Evolutionary conservation across 2,113 vertebrate species (phyloP).

Genomic region (Clarias gariepinus): DNA sequence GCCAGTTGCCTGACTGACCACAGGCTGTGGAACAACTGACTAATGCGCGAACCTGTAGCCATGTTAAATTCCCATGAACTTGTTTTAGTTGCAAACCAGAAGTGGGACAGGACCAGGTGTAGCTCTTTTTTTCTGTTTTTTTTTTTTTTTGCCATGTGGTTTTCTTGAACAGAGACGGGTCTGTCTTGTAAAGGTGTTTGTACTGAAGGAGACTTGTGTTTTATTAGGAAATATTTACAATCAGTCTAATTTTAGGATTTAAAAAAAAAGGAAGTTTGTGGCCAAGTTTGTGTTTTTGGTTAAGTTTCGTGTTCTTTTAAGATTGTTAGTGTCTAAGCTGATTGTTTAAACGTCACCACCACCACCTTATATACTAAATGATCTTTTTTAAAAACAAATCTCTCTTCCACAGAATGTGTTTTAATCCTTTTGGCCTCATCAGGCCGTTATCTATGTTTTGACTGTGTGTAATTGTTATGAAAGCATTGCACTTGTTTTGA

Average conservation of each 20-base stretch:
- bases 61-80: conserved; percentile 12
- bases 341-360: background rate
- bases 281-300: background rate
- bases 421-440: background rate
- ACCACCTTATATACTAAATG: background rate
- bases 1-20: conserved; percentile 34
- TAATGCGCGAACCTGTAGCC: conserved; percentile 21
- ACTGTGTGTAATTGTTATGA: background rate
- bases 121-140: background rate
- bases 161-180: conserved; percentile 2
- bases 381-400: background rate
- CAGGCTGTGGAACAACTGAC: conserved; percentile 48
- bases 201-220: background rate
- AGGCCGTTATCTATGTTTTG: background rate
- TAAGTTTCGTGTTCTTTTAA: background rate
- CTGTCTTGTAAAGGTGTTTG: conserved; percentile 8
- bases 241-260: background rate
- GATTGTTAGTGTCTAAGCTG: background rate
- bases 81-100: conserved; percentile 12
- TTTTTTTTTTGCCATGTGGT: background rate
- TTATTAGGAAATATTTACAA: background rate
- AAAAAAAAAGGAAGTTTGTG: background rate
- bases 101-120: background rate
- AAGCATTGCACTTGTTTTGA: background rate
- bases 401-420: background rate